Evolutionary conservation across 2,113 vertebrate genomes (phyloP).

Genomic region (Neomonachus schauinslandi): DNA sequence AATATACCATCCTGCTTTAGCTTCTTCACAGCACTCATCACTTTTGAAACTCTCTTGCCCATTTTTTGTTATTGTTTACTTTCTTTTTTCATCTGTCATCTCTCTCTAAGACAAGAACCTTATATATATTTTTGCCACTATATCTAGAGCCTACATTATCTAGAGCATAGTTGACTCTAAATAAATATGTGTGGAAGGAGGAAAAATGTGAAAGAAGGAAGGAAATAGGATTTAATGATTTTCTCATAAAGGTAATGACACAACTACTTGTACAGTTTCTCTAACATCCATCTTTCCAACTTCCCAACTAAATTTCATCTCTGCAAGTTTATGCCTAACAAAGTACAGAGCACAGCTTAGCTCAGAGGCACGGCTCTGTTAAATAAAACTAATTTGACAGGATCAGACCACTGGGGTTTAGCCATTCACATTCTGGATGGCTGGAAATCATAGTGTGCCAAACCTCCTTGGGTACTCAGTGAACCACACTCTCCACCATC

Average conservation of each 20-base stretch:
- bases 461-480: constrained; percentile 81
- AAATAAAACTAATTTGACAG: constrained; percentile 81
- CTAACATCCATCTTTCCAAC: background rate
- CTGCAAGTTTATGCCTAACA: constrained; percentile 10
- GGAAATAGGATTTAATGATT: background rate
- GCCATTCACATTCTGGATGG: constrained; percentile 74
- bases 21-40: background rate
- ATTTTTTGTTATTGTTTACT: background rate
- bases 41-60: background rate
- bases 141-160: background rate
- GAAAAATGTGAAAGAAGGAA: background rate
- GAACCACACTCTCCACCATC: constrained; percentile 75
- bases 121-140: background rate
- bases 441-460: constrained; percentile 76
- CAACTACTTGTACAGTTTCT: background rate
- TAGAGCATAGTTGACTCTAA: background rate
- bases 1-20: background rate
- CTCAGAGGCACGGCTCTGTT: constrained; percentile 57
- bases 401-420: constrained; percentile 78
- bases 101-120: background rate
- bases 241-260: constrained; percentile 28
- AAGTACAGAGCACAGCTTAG: constrained; percentile 58
- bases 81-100: background rate
- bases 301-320: constrained; percentile 62
- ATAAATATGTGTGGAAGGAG: background rate